Evolutionary conservation across 1,140 invertebrate genomes (phyloP), one percentile per base, ranked within the genome.

Genomic region (Cyclina sinensis): DNA sequence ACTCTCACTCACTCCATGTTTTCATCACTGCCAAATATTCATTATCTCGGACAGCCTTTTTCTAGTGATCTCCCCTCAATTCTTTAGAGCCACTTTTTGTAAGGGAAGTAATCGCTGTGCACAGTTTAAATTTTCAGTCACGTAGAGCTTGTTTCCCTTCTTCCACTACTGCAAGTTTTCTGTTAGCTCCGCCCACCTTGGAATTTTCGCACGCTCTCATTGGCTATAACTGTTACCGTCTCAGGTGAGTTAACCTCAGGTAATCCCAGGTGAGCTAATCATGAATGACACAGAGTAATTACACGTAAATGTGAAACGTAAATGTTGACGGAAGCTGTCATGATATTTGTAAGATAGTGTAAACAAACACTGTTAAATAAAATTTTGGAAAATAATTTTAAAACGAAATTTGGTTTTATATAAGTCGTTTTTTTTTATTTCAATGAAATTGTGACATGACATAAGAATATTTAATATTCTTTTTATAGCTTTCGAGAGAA

Each of bases 231-330:
- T 65, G 46, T 43, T 39, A 30, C 24, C 43, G 35, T 48, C 82
- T 84, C 62, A 84, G 82, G 65, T 84, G 82, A 84, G 82, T 84
- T 84, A 39, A 84, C 82, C 82, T 84, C 62, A 83, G 59, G 62
- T 83, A 51, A 83, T 76, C 81, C 62, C 39, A 68, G 81, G 57
- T 68, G 59, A 18, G 81, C 43, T 43, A 65, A 65, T 32, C 21
- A 83, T 83, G 81, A 83, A 83, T 83, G 65, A 84, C 82, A 84
- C 82, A 73, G 9, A 32, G 30, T 74, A 74, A 18, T 70, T 51
- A 54, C 46, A 46, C 54, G 74, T 78, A 51, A 51, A 51, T 24
- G 43, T 35, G 46, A 51, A 78, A 78, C 74, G 74, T 78, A 78
- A 78, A 43, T 74, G 39, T 78, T 78, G 48, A 37, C 74, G 74